These are phyloP conservation scores for Donacobius atricapilla DNA, from an alignment of 2,113 vertebrate genomes.

Conservation along the genomic window DNA sequence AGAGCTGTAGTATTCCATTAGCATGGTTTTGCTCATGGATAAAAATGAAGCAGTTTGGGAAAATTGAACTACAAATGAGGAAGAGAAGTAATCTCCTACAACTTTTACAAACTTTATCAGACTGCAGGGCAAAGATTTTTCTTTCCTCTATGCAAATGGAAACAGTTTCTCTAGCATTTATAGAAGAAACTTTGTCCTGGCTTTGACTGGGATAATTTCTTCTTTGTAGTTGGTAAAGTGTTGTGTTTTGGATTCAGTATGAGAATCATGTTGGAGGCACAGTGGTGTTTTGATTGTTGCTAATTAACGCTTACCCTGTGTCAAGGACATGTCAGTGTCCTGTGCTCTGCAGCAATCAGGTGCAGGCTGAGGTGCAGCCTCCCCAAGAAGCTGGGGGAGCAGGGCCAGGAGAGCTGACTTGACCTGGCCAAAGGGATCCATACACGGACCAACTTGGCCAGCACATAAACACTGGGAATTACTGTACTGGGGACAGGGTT, in stretches of 20 bases:
- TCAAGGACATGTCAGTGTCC: neutral
- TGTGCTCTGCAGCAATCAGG: rapidly evolving
- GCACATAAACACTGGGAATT: neutral
- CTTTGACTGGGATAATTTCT: neutral
- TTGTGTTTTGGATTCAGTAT: neutral
- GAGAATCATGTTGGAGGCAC: neutral
- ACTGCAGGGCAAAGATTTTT: neutral
- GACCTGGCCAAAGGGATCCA: neutral
- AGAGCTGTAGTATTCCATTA: neutral
- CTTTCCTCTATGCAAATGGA: neutral
- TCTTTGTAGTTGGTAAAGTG: neutral
- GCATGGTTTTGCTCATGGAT: neutral
- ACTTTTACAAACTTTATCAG: neutral
- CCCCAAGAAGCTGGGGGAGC: too few species aligned
- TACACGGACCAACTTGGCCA: rapidly evolving
- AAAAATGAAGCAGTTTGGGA: neutral
- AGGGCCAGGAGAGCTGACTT: rapidly evolving
- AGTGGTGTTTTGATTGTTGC: neutral
- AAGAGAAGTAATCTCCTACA: neutral
- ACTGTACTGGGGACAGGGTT: too few species aligned
- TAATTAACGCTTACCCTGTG: neutral
- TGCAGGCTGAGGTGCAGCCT: too few species aligned
- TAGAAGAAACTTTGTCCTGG: neutral
- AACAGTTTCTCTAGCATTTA: neutral
- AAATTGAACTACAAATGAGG: neutral